Evolutionary conservation across 2,888 invertebrate genomes (phyloP).

Genomic region (Liposcelis brunnea): DNA sequence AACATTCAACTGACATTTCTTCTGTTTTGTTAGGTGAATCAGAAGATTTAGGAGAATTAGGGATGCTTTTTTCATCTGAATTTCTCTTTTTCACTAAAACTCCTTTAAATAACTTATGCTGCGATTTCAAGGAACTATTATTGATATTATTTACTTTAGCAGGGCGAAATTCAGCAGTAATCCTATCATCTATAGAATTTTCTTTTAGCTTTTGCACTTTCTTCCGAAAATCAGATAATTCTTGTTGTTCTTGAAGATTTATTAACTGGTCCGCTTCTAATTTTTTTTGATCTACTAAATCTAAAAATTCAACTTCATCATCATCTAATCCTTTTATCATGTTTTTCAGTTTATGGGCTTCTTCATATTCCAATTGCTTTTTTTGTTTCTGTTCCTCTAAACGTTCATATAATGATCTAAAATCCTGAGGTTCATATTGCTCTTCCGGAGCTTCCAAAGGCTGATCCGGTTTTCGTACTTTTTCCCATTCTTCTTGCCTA

Average conservation of each 20-base stretch:
- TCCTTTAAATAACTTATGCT: slow-evolving; percentile 14
- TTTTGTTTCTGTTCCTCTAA: slow-evolving; percentile 83
- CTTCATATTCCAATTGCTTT: slow-evolving; percentile 87
- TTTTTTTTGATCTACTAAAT: slow-evolving; percentile 74
- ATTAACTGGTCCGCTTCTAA: slow-evolving; percentile 71
- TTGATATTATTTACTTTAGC: not conserved
- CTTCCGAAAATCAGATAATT: slow-evolving; percentile 68
- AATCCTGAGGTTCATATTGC: slow-evolving; percentile 40
- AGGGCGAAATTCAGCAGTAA: slow-evolving; percentile 37
- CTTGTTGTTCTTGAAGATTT: slow-evolving; percentile 64
- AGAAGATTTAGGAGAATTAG: not conserved
- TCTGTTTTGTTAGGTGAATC: slow-evolving; percentile 11
- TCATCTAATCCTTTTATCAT: slow-evolving; percentile 74
- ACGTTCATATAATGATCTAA: slow-evolving; percentile 75
- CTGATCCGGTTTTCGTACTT: slow-evolving; percentile 76
- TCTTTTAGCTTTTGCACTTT: slow-evolving; percentile 48
- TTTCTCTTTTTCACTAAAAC: not conserved
- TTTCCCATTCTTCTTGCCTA: slow-evolving; percentile 94
- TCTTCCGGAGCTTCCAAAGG: slow-evolving; percentile 87
- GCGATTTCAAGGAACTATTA: slow-evolving; percentile 12
- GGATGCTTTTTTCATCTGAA: not conserved
- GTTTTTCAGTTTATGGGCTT: slow-evolving; percentile 76
- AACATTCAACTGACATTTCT: slow-evolving; percentile 9
- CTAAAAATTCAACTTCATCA: slow-evolving; percentile 89
- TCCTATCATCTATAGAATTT: slow-evolving; percentile 44